These are phyloP conservation scores for Tetramorium bicarinatum DNA, from an alignment of 2,888 invertebrate genomes.

Conservation along the genomic window DNA sequence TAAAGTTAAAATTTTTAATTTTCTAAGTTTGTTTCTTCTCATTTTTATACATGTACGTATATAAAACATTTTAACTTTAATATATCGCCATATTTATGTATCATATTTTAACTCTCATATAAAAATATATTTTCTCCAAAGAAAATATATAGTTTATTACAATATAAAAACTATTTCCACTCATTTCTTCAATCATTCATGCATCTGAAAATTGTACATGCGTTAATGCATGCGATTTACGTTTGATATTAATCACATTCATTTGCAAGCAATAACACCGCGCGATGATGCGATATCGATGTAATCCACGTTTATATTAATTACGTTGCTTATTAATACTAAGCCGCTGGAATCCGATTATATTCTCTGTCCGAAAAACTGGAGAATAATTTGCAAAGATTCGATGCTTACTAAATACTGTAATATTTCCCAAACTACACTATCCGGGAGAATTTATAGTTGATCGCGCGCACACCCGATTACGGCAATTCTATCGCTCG, in stretches of 20 bases:
- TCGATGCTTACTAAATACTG: background rate
- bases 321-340: slow-evolving; percentile 52
- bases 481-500: slow-evolving; percentile 43
- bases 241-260: slow-evolving; percentile 59
- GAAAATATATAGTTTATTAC: background rate
- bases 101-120: background rate
- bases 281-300: slow-evolving; percentile 43
- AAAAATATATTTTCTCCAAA: background rate
- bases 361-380: slow-evolving; percentile 5
- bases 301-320: slow-evolving; percentile 57
- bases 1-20: background rate
- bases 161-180: background rate
- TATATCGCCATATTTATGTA: too few species aligned
- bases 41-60: too few species aligned
- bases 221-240: slow-evolving; percentile 49
- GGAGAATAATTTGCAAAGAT: slow-evolving; percentile 39
- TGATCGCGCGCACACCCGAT: slow-evolving; percentile 47
- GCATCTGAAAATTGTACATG: slow-evolving; percentile 26
- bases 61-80: background rate
- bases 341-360: slow-evolving; percentile 47
- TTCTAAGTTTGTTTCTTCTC: background rate
- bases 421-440: slow-evolving; percentile 37
- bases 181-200: slow-evolving; percentile 32
- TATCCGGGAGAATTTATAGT: slow-evolving; percentile 29
- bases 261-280: slow-evolving; percentile 45